Conservation (phyloP, 2,113 vertebrate genomes). For the Engraulis encrasicolus region DNA sequence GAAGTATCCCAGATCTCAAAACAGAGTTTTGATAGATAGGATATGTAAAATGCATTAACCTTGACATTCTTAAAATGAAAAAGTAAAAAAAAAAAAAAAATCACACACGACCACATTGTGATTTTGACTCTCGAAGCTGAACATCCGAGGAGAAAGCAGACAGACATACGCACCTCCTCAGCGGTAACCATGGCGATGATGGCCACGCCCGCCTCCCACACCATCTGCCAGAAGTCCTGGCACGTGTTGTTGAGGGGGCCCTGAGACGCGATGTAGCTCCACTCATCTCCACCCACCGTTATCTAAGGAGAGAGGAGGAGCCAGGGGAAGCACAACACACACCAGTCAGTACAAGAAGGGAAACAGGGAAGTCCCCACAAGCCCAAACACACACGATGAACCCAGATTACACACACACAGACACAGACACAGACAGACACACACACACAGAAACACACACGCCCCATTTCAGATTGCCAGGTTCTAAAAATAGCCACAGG, state of each 20-base stretch:
- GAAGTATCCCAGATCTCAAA: no score
- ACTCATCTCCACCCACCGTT: conserved; percentile 85
- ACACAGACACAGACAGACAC: no score
- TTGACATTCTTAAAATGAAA: no score
- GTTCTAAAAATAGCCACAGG: neutral
- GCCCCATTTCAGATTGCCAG: neutral
- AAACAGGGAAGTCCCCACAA: neutral
- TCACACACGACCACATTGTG: neutral
- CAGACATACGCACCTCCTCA: conserved; percentile 82
- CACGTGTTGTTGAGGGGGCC: conserved; percentile 92
- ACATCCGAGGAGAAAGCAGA: neutral
- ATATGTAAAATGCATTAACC: neutral
- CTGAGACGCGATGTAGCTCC: conserved; percentile 95
- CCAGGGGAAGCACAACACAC: neutral
- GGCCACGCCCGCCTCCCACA: conserved; percentile 94
- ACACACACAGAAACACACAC: no score
- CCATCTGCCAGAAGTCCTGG: conserved; percentile 99
- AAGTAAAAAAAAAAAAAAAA: no score
- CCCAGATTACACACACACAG: no score
- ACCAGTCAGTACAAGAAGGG: neutral
- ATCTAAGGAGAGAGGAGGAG: conserved; percentile 67
- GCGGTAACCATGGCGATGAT: conserved; percentile 97
- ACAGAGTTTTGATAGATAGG: neutral
- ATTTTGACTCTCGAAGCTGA: neutral
- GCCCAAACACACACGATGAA: no score